Conservation (phyloP, 2,888 invertebrate species). For the Drosophila planitibia region DNA sequence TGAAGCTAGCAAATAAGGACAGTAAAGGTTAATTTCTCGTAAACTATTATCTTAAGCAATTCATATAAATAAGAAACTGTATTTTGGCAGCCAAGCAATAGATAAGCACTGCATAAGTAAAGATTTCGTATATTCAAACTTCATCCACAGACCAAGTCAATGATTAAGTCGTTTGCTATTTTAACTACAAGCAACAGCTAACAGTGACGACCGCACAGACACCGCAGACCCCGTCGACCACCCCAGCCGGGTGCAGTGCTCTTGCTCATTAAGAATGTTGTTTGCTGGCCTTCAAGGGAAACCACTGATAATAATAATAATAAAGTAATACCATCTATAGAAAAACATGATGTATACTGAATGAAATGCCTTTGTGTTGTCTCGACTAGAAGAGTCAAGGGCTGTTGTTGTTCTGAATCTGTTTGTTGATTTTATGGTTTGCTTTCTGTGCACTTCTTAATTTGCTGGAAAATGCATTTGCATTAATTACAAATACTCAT, state of each 20-base stretch:
- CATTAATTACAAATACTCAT: slow-evolving; percentile 21
- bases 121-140: not conserved
- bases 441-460: not conserved
- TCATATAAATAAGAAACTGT: not conserved
- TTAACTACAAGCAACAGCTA: not conserved
- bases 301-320: slow-evolving; percentile 35
- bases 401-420: not conserved
- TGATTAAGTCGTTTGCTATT: slow-evolving; percentile 10
- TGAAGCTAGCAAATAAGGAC: not conserved
- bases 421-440: not conserved
- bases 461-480: slow-evolving; percentile 27
- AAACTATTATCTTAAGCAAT: not conserved
- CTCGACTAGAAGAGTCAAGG: not conserved
- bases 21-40: not conserved
- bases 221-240: not conserved
- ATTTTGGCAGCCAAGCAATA: not conserved
- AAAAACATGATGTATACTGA: slow-evolving; percentile 37
- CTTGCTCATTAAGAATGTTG: slow-evolving; percentile 20
- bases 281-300: slow-evolving; percentile 34
- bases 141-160: not conserved
- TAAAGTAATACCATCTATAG: slow-evolving; percentile 18
- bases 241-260: slow-evolving; percentile 9
- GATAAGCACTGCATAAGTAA: not conserved
- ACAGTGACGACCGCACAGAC: slow-evolving; percentile 17
- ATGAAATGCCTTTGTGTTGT: slow-evolving; percentile 48